Evolutionary conservation across 2,113 vertebrate genomes (phyloP), one percentile per base, ranked within the genome.

Genomic region (Corythaeola cristata): DNA sequence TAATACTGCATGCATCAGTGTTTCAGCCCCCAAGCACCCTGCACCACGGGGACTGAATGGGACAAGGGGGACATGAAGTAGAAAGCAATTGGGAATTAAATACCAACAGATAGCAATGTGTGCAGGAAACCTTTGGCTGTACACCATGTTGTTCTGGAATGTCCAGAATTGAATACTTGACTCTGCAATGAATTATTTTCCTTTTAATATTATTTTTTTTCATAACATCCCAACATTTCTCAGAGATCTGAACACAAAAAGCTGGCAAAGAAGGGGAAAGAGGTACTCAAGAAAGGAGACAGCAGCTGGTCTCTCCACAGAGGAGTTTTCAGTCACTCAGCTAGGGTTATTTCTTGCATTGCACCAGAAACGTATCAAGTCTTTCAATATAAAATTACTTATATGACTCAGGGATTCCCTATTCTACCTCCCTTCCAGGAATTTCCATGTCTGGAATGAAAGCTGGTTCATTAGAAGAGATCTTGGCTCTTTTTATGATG

Each of bases 361-460:
- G 62, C n/a, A 84, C 8, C 10, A 75, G 32, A 55, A 71, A 59
- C 3, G 8, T 49, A 88, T 32, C 19, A 24, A 26, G 47, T 50
- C 32, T 71, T 78, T 37, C 39, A 76, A 18, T 18, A 45, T 18
- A 76, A 68, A 89, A 69, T 37, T 26, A 41, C 62, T 18, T 28
- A 13, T 49, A 76, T 12, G 9, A 88, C 63, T 76, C 37, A 59
- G 33, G 11, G 32, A 80, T 22, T 86, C 37, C 19, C 14, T 49
- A 9, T 75, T 92, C 66, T 87, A 63, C 35, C 28, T 58, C 19
- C 27, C 17, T 67, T 80, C 28, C 41, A 98, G 96, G 97, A 98
- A 97, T 80, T 98, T 93, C 58, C 95, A 97, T 37, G 93, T 96
- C 23, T 98, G 97, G 98, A 97, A 97, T 62, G 97, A 97, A 92